Conservation (phyloP, 2,797 vertebrate species). For the Diceros bicornis region DNA sequence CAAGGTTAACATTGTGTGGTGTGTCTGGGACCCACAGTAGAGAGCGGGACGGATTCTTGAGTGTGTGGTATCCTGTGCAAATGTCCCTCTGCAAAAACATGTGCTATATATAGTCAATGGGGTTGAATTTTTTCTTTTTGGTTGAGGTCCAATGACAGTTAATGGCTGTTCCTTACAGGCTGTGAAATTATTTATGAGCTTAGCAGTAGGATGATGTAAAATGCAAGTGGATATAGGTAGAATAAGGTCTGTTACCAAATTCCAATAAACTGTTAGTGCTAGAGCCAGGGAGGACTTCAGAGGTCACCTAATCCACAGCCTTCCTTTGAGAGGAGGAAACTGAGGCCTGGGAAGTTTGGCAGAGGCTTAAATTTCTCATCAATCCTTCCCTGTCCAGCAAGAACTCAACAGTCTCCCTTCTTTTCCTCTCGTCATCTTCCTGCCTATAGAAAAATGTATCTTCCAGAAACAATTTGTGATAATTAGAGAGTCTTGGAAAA, state of each 20-base stretch:
- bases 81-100: neutral
- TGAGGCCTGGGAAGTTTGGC: neutral
- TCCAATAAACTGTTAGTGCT: neutral
- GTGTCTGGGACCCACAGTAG: neutral
- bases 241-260: constrained; percentile 48
- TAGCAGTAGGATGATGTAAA: constrained; percentile 55
- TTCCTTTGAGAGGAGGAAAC: neutral
- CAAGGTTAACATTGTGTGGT: no score
- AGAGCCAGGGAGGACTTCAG: neutral
- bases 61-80: neutral
- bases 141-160: constrained; percentile 66
- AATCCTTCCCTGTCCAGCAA: neutral
- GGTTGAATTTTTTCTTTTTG: constrained; percentile 14
- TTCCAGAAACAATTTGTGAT: neutral
- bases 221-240: constrained; percentile 46
- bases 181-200: constrained; percentile 77
- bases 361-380: neutral
- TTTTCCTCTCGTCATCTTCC: neutral
- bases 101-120: constrained; percentile 55
- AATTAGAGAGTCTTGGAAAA: neutral
- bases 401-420: neutral
- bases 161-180: constrained; percentile 74
- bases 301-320: neutral
- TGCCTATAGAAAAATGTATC: neutral
- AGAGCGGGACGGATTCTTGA: neutral